A percentile compares a stretch with the other conserved stretches of the same genome.
phyloP scores from a whole-genome alignment of 2,113 vertebrate genomes.

The Anolis carolinensis region DNA sequence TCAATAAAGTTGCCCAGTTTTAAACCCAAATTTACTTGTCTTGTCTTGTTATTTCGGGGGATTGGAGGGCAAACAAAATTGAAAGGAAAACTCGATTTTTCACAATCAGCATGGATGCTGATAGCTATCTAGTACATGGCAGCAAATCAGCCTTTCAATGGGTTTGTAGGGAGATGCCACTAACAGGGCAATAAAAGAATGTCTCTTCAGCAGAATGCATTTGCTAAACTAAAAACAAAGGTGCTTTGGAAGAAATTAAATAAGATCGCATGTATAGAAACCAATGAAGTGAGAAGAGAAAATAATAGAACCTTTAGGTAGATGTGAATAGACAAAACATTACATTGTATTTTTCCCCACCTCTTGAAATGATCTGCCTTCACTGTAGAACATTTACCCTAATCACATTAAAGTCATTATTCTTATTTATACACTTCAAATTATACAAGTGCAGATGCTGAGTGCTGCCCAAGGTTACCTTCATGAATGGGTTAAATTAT shows the following conservation, averaged over 20 bases:
- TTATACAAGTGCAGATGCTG: neutral
- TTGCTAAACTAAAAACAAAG: neutral
- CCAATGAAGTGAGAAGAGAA: neutral
- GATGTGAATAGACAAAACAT: neutral
- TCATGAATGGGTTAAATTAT: neutral
- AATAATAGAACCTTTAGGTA: neutral
- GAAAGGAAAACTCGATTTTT: neutral
- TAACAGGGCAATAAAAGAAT: slow-evolving; percentile 5
- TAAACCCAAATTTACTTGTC: too few species aligned
- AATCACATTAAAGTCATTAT: neutral
- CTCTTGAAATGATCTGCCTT: neutral
- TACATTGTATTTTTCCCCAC: neutral
- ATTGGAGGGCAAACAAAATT: too few species aligned
- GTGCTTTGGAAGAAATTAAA: slow-evolving; percentile 1
- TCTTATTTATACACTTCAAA: neutral
- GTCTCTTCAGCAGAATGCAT: neutral
- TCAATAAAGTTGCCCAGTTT: too few species aligned
- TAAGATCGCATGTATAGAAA: neutral
- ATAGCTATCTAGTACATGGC: neutral
- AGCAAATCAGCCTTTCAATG: neutral
- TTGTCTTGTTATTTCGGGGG: too few species aligned
- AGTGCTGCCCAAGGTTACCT: neutral
- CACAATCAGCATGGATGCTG: neutral
- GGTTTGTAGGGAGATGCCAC: neutral
- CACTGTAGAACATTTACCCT: neutral